These are phyloP conservation scores for Onychostoma macrolepis DNA, from an alignment of 2,113 vertebrate genomes.

Conservation along the genomic window DNA sequence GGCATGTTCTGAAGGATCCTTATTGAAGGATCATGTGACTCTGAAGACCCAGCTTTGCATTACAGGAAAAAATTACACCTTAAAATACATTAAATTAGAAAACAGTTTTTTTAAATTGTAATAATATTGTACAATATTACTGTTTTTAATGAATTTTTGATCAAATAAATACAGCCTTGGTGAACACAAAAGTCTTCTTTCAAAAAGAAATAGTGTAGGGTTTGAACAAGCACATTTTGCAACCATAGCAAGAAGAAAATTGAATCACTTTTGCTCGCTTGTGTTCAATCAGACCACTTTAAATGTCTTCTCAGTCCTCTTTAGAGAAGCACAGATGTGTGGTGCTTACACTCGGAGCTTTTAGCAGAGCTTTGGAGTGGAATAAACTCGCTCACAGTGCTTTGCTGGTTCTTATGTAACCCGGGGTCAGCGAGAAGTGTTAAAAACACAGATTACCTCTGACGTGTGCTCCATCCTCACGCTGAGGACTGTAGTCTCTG, in stretches of 20 bases:
- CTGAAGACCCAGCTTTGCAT: neutral
- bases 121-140: neutral
- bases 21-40: neutral
- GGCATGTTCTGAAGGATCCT: neutral
- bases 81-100: neutral
- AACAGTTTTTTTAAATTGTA: neutral
- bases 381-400: slow-evolving; percentile 17
- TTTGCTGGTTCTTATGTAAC: slow-evolving; percentile 65
- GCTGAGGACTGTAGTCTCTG: slow-evolving; percentile 54
- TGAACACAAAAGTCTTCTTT: neutral
- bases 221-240: neutral
- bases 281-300: neutral
- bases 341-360: neutral
- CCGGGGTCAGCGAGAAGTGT: slow-evolving; percentile 69
- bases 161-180: too few relatives aligned
- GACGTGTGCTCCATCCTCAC: slow-evolving; percentile 64
- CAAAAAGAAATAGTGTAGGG: neutral
- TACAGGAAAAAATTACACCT: neutral
- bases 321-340: slow-evolving; percentile 18
- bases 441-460: slow-evolving; percentile 71
- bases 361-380: slow-evolving; percentile 33
- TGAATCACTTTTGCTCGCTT: neutral
- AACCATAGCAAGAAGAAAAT: neutral
- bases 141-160: too few relatives aligned
- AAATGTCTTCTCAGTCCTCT: neutral